These are phyloP conservation scores for Tachysurus vachellii DNA, from an alignment of 2,113 vertebrate genomes.

Conservation along the genomic window DNA sequence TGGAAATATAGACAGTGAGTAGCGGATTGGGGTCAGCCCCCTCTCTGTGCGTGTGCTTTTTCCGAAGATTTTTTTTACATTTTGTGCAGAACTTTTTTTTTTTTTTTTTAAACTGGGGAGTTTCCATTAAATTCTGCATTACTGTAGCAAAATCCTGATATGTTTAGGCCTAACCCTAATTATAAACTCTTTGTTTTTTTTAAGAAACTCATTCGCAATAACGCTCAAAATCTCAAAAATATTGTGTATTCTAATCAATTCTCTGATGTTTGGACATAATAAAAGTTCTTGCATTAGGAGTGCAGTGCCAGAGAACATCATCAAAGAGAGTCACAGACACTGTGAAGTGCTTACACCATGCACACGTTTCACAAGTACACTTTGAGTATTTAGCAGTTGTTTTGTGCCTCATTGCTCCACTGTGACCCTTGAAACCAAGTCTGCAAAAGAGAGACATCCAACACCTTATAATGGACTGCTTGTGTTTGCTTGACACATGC, in stretches of 20 bases:
- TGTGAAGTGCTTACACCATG: neutral
- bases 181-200: neutral
- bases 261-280: too few species aligned
- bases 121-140: neutral
- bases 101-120: neutral
- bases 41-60: neutral
- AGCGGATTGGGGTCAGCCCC: neutral
- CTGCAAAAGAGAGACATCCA: slow-evolving; percentile 3
- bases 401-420: neutral
- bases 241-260: neutral
- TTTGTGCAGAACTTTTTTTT: neutral
- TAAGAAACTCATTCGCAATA: neutral
- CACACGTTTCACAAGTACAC: neutral
- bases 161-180: too few species aligned
- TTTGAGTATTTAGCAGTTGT: neutral
- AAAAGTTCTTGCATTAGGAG: neutral
- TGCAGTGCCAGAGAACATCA: neutral
- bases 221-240: neutral
- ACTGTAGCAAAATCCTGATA: neutral
- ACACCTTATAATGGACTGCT: neutral
- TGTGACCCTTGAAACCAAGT: neutral
- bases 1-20: neutral
- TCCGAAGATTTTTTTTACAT: neutral
- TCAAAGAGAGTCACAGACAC: neutral
- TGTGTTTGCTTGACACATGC: neutral